These are phyloP conservation scores for Sarcophaga peregrina DNA, from an alignment of 1,140 invertebrate species.

Conservation along the genomic window DNA sequence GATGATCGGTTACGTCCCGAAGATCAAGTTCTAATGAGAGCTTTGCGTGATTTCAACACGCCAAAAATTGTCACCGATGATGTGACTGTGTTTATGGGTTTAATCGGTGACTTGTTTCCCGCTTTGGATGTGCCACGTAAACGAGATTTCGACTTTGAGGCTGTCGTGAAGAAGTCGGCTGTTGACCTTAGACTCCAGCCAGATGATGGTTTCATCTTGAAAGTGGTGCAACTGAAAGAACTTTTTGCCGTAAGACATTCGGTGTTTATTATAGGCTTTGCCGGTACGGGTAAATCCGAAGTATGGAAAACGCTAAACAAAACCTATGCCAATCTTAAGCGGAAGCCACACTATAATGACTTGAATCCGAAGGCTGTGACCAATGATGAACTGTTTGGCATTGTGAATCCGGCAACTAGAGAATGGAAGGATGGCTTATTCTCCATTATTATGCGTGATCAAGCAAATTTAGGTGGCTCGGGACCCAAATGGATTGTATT, in stretches of 20 bases:
- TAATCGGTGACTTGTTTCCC: conserved; percentile 91
- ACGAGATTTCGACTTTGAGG: conserved; percentile 86
- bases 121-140: conserved; percentile 88
- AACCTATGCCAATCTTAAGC: conserved; percentile 81
- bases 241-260: conserved; percentile 93
- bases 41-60: conserved; percentile 91
- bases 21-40: conserved; percentile 85
- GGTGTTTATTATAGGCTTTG: conserved; percentile 91
- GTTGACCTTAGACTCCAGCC: conserved; percentile 88
- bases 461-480: conserved; percentile 82
- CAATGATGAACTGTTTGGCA: conserved; percentile 94
- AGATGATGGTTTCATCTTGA: conserved; percentile 82
- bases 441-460: conserved; percentile 91
- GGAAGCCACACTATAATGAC: conserved; percentile 87
- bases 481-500: conserved; percentile 95
- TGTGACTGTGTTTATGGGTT: conserved; percentile 88
- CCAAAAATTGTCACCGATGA: conserved; percentile 94
- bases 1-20: conserved; percentile 77
- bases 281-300: conserved; percentile 93
- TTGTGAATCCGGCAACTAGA: conserved; percentile 92
- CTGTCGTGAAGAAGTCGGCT: conserved; percentile 79
- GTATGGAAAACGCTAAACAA: conserved; percentile 91
- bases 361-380: conserved; percentile 95
- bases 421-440: conserved; percentile 97
- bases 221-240: conserved; percentile 90